Conservation (phyloP, 2,113 vertebrate species). For the Lepus europaeus region DNA sequence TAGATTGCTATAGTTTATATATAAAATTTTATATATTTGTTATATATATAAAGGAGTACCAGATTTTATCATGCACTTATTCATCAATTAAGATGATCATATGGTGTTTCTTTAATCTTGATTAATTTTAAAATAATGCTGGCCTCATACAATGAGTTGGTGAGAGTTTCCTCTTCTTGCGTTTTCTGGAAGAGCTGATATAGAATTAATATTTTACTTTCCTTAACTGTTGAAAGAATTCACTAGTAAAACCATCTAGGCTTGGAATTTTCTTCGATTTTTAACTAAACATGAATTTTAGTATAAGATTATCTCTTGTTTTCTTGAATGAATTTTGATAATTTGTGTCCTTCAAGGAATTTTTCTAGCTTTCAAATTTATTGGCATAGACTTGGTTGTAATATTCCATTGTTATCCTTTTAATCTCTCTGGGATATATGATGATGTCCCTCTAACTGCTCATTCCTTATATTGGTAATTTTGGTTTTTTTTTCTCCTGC, state of each 20-base stretch:
- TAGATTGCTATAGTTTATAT: neutral
- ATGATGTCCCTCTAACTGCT: neutral
- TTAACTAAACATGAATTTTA: neutral
- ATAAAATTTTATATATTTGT: no score
- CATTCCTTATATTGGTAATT: neutral
- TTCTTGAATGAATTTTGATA: neutral
- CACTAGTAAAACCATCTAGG: neutral
- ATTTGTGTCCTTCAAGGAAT: constrained; percentile 2
- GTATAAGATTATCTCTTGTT: neutral
- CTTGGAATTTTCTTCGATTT: constrained; percentile 25
- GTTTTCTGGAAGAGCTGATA: constrained; percentile 1
- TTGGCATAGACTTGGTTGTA: neutral
- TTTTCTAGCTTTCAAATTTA: neutral
- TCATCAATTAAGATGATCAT: neutral
- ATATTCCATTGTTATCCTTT: neutral
- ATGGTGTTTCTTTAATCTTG: neutral
- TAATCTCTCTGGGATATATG: neutral
- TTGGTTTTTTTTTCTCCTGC: neutral
- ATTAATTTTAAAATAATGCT: neutral
- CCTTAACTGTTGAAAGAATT: constrained; percentile 28
- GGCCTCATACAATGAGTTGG: neutral
- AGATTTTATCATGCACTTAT: neutral
- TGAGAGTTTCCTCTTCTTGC: neutral
- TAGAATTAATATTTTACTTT: neutral
- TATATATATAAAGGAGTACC: neutral